Evolutionary conservation across 2,888 invertebrate species (phyloP).

Genomic region (Himalopsyche anomala): DNA sequence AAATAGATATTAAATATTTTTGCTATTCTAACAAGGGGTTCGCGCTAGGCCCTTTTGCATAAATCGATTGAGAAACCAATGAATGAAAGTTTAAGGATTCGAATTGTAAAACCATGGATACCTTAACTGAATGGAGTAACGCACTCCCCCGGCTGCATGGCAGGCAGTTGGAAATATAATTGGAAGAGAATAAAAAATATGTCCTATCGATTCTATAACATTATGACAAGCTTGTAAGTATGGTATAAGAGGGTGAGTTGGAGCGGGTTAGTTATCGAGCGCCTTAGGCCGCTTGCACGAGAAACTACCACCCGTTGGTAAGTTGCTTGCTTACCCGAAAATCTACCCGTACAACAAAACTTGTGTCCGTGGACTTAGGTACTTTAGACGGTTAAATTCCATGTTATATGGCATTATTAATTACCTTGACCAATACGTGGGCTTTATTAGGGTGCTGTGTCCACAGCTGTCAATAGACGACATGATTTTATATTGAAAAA

Average conservation of each 20-base stretch:
- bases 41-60: too few relatives aligned
- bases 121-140: too few relatives aligned
- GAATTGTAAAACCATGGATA: too few relatives aligned
- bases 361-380: slow-evolving; percentile 37
- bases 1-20: too few relatives aligned
- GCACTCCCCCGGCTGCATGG: too few relatives aligned
- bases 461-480: not conserved
- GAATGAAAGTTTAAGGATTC: too few relatives aligned
- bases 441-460: slow-evolving; percentile 13
- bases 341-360: slow-evolving; percentile 15
- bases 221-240: not conserved
- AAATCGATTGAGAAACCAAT: too few relatives aligned
- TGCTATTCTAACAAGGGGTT: too few relatives aligned
- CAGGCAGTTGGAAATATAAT: too few relatives aligned
- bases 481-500: too few relatives aligned
- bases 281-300: slow-evolving; percentile 17
- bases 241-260: not conserved
- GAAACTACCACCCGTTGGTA: slow-evolving; percentile 14
- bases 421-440: slow-evolving; percentile 38
- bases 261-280: not conserved
- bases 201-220: too few relatives aligned
- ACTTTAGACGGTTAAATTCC: slow-evolving; percentile 39
- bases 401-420: slow-evolving; percentile 38
- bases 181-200: too few relatives aligned
- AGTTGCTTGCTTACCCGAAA: slow-evolving; percentile 20